These are phyloP conservation scores for Archocentrus centrarchus DNA, from an alignment of 2,113 vertebrate genomes.

Conservation along the genomic window DNA sequence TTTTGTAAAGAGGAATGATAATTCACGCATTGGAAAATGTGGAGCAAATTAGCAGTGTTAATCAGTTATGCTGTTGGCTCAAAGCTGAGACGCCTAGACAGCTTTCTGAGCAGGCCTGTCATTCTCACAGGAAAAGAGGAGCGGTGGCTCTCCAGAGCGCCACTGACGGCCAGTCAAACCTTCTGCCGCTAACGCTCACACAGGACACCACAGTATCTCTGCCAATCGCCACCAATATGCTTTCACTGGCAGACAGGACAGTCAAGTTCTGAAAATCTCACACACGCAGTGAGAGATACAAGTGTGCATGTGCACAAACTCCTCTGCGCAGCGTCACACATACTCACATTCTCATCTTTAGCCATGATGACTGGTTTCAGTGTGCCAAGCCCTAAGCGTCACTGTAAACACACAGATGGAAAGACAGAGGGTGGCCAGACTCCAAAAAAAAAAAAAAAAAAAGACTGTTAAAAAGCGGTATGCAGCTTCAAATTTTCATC, in stretches of 20 bases:
- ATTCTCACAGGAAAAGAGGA: slow-evolving; percentile 62
- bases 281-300: slow-evolving; percentile 37
- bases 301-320: slow-evolving; percentile 40
- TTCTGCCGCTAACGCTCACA: slow-evolving; percentile 69
- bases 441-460: slow-evolving; percentile 38
- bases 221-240: slow-evolving; percentile 78
- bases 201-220: slow-evolving; percentile 53
- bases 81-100: slow-evolving; percentile 49
- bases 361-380: slow-evolving; percentile 67
- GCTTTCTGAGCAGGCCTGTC: slow-evolving; percentile 64
- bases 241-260: slow-evolving; percentile 64
- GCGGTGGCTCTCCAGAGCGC: slow-evolving; percentile 54
- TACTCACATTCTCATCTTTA: slow-evolving; percentile 66
- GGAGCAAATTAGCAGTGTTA: slow-evolving; percentile 59
- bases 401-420: slow-evolving; percentile 78
- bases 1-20: slow-evolving; percentile 49
- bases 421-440: slow-evolving; percentile 61
- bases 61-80: slow-evolving; percentile 67
- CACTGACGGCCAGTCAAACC: slow-evolving; percentile 66
- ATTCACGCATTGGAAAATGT: slow-evolving; percentile 49
- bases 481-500: slow-evolving; percentile 31
- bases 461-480: slow-evolving; percentile 56
- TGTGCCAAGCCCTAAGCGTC: slow-evolving; percentile 68
- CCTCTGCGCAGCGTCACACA: slow-evolving; percentile 46
- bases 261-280: slow-evolving; percentile 10